These are phyloP conservation scores for Misgurnus mizolepis DNA, from an alignment of 2,113 vertebrate genomes.

Conservation along the genomic window DNA sequence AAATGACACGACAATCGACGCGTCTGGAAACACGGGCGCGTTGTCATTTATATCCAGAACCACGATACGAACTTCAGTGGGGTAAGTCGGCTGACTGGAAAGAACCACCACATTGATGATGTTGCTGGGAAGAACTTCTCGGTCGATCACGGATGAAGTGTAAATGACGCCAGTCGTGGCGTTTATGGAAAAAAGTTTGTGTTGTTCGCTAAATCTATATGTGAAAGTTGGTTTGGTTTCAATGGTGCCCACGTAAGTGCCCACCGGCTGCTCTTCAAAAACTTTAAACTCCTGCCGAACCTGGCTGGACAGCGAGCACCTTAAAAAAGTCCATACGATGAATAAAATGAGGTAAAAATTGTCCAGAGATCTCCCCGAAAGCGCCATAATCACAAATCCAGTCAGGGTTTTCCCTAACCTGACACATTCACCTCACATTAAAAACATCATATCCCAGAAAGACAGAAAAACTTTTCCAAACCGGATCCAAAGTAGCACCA, in stretches of 20 bases:
- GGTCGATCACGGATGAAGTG: slow-evolving; percentile 89
- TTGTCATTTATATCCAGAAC: slow-evolving; percentile 97
- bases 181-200: slow-evolving; percentile 92
- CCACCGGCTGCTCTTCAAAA: slow-evolving; percentile 90
- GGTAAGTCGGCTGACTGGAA: slow-evolving; percentile 96
- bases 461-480: background rate
- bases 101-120: slow-evolving; percentile 95
- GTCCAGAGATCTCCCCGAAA: slow-evolving; percentile 66
- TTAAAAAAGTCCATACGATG: slow-evolving; percentile 72
- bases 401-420: slow-evolving; percentile 63
- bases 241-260: slow-evolving; percentile 91
- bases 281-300: slow-evolving; percentile 93
- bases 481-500: background rate
- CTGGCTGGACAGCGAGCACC: slow-evolving; percentile 75
- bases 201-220: slow-evolving; percentile 94
- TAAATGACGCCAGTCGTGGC: slow-evolving; percentile 85
- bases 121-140: slow-evolving; percentile 86
- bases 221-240: slow-evolving; percentile 89
- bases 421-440: slow-evolving; percentile 70
- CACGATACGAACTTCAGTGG: slow-evolving; percentile 92
- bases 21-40: slow-evolving; percentile 91
- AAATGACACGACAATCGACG: slow-evolving; percentile 91
- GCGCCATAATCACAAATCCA: slow-evolving; percentile 68
- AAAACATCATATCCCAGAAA: slow-evolving; percentile 59
- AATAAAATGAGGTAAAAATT: slow-evolving; percentile 64